Base-by-base conservation (phyloP, 2,797 vertebrate species). In the Pangasius larnaudii region DNA sequence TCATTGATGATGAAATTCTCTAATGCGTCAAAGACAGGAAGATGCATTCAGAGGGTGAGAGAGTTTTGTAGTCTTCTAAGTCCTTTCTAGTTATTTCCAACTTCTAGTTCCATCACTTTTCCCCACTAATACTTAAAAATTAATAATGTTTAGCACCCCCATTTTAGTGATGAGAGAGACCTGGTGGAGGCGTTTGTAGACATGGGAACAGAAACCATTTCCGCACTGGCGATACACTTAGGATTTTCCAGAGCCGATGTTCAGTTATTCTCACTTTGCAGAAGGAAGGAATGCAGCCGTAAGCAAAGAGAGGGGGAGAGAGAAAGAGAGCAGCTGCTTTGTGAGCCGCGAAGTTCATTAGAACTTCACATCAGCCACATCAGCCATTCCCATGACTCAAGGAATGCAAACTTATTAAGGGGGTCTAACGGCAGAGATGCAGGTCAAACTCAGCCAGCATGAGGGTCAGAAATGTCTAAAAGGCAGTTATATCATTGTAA, bases 391-490 rank as follows among this genome's bases (percentile, higher is more conserved):
- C 85, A 83, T 69, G 77, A 74, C 65, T 65, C 22, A 27, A 87
- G 81, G 88, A 82, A 89, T 87, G 75, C 46, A 72, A 84, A 86
- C 87, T 30, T 83, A 86, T 85, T 61, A 63, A 71, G 84, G 65
- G 51, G 67, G 85, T 71, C 33, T 59, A 46, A 83, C 69, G 53
- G 42, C 85, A 81, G 27, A 9, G 13, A 51, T 39, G 27, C 81
- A 81, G 86, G 87, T 69, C 75, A 85, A 56, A 86, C 59, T 67
- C 30, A 58, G 27, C 42, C 33, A 33, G 46, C 63, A 36, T 46
- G 22, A 86, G 39, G 82, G 82, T 59, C 75, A 53, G 36, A 86
- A 78, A 86, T 61, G 71, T 77, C 84, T 33, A 16, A 86, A 75
- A 63, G 33, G 58, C 33, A 86, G 71, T 82, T 49, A 46, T 77